A percentile compares a stretch with the other conserved stretches of the same genome.
phyloP scores from a whole-genome alignment of 2,113 vertebrate genomes.

The Haliaeetus leucogaster region DNA sequence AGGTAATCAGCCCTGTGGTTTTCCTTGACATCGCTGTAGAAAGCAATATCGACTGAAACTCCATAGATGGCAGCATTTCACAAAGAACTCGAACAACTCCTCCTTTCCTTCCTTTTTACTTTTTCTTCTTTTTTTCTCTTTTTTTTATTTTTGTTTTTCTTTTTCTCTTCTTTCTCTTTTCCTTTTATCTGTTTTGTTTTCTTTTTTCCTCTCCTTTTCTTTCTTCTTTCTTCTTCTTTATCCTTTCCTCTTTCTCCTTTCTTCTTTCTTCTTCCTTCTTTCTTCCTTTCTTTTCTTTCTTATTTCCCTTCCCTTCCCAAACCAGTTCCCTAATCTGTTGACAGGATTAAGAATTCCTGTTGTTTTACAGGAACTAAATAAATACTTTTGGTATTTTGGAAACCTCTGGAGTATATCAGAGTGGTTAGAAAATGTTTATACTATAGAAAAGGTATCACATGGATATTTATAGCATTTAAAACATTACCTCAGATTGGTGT shows the following conservation, averaged over 20 bases:
- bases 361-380: constrained; percentile 64
- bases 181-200: too few relatives aligned
- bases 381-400: constrained; percentile 46
- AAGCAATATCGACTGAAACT: neutral
- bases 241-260: rapidly evolving
- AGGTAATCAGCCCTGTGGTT: neutral
- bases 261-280: rapidly evolving
- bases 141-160: too few relatives aligned
- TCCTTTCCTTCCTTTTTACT: too few relatives aligned
- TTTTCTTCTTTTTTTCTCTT: too few relatives aligned
- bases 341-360: constrained; percentile 60
- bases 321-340: neutral
- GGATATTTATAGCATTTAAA: constrained; percentile 58
- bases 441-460: constrained; percentile 25
- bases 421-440: constrained; percentile 46
- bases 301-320: neutral
- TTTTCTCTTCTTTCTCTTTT: too few relatives aligned
- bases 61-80: constrained; percentile 96
- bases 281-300: too few relatives aligned
- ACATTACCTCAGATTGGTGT: neutral
- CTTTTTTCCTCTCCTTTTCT: neutral
- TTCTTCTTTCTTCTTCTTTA: too few relatives aligned
- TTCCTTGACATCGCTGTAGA: neutral
- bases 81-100: constrained; percentile 72
- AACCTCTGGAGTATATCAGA: constrained; percentile 47